Percentiles rank a stretch among this genome's conserved stretches.
Evolutionary conservation across 2,113 vertebrate species (phyloP).

Genomic region (Marmota monax): DNA sequence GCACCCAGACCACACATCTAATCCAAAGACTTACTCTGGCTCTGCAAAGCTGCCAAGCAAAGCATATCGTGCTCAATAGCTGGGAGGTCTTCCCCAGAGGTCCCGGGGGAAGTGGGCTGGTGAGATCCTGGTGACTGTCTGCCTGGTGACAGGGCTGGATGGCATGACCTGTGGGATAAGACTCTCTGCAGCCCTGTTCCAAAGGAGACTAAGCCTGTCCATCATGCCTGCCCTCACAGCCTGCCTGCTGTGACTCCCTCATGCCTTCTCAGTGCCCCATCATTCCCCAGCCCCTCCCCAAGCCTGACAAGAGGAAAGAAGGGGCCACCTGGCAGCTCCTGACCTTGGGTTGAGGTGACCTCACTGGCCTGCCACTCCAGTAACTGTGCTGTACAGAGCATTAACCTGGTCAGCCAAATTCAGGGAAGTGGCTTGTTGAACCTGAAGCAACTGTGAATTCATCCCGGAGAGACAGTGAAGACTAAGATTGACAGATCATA

Average conservation of each 20-base stretch:
- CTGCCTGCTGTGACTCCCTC: background rate
- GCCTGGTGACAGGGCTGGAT: background rate
- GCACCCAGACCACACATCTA: background rate
- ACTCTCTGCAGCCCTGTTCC: background rate
- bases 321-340: background rate
- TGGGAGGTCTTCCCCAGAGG: background rate
- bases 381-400: slow-evolving; percentile 18
- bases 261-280: background rate
- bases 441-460: slow-evolving; percentile 78
- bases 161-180: background rate
- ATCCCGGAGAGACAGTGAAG: slow-evolving; percentile 45
- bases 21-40: background rate
- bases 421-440: slow-evolving; percentile 60
- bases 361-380: background rate
- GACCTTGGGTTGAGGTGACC: background rate
- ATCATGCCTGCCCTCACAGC: background rate
- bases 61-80: background rate
- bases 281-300: background rate
- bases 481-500: background rate
- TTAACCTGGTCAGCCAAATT: background rate
- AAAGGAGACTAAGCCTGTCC: background rate
- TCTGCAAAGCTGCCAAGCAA: background rate
- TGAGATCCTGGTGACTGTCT: background rate
- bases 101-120: background rate
- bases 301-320: background rate